A percentile compares a stretch with the other conserved stretches of the same genome.
These are phyloP conservation scores for Polylopha cassiicola DNA, from an alignment of 2,888 invertebrate species.

Conservation along the genomic window DNA sequence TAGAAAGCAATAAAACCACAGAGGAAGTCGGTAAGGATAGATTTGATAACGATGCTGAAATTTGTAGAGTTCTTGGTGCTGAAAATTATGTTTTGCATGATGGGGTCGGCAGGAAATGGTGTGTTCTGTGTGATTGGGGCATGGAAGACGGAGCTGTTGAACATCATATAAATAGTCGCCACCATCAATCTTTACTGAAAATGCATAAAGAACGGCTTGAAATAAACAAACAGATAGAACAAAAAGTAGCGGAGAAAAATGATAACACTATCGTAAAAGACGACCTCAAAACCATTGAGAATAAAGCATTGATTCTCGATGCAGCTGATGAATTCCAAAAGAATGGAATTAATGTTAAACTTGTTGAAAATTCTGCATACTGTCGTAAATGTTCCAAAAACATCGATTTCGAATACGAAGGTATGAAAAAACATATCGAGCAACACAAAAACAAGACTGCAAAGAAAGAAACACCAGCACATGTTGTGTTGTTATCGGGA, in stretches of 20 bases:
- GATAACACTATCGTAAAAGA: slow-evolving; percentile 3
- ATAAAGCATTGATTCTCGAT: slow-evolving; percentile 28
- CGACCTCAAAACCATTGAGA: slow-evolving; percentile 7
- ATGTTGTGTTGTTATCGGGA: too few relatives aligned
- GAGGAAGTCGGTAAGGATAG: background rate
- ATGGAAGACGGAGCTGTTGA: slow-evolving; percentile 11
- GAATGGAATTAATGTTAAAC: slow-evolving; percentile 36
- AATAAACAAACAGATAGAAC: slow-evolving; percentile 9
- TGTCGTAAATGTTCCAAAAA: slow-evolving; percentile 34
- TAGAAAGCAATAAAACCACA: background rate
- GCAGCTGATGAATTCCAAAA: slow-evolving; percentile 31
- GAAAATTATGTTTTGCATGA: slow-evolving; percentile 27
- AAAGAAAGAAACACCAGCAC: slow-evolving; percentile 16
- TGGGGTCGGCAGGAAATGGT: slow-evolving; percentile 26
- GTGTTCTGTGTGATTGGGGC: slow-evolving; percentile 33
- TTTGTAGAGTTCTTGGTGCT: slow-evolving; percentile 27
- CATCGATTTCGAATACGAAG: slow-evolving; percentile 28
- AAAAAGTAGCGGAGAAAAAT: background rate
- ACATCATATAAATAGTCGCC: slow-evolving; percentile 26
- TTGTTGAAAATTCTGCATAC: slow-evolving; percentile 29
- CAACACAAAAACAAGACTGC: slow-evolving; percentile 29
- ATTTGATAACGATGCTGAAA: slow-evolving; percentile 21
- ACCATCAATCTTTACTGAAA: slow-evolving; percentile 33
- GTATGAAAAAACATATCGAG: slow-evolving; percentile 32
- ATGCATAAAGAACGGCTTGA: slow-evolving; percentile 29